Evolutionary conservation across 1,140 invertebrate genomes (phyloP), one percentile per base, ranked within the genome.

Genomic region (Halesus radiatus): DNA sequence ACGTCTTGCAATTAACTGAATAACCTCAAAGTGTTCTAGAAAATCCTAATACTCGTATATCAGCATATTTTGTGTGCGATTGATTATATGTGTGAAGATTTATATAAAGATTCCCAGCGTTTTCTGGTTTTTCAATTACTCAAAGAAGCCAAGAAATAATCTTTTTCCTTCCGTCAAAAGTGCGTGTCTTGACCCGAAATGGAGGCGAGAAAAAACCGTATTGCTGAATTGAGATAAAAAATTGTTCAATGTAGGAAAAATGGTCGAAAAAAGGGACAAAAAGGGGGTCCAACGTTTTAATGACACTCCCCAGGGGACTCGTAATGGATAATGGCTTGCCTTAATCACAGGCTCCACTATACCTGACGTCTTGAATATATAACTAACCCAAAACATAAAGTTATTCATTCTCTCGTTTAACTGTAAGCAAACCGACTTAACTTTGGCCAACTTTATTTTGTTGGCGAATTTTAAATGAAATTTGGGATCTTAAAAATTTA

Each of bases 311-410:
- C 64, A 18, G 2, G n/a, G 32, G 26, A 68, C 64, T 68, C 64
- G 32, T 68, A 68, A 68, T 68, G 64, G 26, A 68, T 68, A 68
- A 68, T 68, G 29, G 64, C 32, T 37, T 32, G 16, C 64, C 64
- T 68, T 68, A 68, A 68, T 68, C 64, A 68, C 64, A 68, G 32
- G 37, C 37, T 68, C 64, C 23, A 6, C 29, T 20, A 18, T 68
- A 68, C 64, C 64, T 68, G 64, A 68, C 32, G 29, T 26, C 64
- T 68, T 68, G 64, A 68, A 68, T 68, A 68, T 68, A 68, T 68
- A 32, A 68, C 64, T 68, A 68, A 68, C 16, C 29, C 45, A 50
- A 68, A 37, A 23, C 56, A 22, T 60, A 60, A 23, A 18, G 20
- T 60, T 60, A 45, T 60, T 60, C 23, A 60, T 60, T 23, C 56